Evolutionary conservation across 2,797 vertebrate genomes (phyloP), one percentile per base, ranked within the genome.

Genomic region (Macrochelys suwanniensis): DNA sequence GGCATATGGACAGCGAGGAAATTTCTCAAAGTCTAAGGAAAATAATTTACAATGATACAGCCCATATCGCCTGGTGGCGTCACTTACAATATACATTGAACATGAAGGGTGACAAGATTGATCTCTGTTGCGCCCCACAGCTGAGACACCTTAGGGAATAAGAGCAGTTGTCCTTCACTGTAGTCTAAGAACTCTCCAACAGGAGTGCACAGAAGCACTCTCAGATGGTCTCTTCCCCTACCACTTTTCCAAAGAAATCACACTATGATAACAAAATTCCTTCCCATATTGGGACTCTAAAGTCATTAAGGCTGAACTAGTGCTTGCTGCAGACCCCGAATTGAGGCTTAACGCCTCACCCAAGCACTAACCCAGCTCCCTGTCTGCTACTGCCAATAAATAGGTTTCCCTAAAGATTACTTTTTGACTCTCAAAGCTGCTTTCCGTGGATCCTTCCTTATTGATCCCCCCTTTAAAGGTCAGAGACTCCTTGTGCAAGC

Each of bases 101-200:
- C 42, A n/a, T 9, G 3, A 3, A 57, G 42, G 57, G 85, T 93
- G 88, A 92, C 56, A 51, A 80, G 53, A 65, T 89, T 95, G 71
- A 33, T 83, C 83, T 83, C 71, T 89, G 78, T 51, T 90, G 87
- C 50, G 57, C 89, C 85, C 80, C 71, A 94, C 86, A 94, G 80
- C 47, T 96, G 83, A 90, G 92, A 53, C 71, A 45, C 7, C 90
- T 65, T 84, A 53, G 83, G 11, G 68, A 87, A 57, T 89, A 80
- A 87, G 80, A 86, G 53, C 81, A 26, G 21, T 74, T 45, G 21
- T 45, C 42, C 42, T 74, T 91, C n/a, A 2, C 47, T 23, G 82
- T 78, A 47, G 76, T 81, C 83, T 83, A 76, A 88, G 89, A 88
- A 87, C 45, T 85, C 50, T 1, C 0, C 74, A 49, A 86, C 45